Evolutionary conservation across 2,888 invertebrate species (phyloP), one percentile per base, ranked within the genome.

Genomic region (Mycalesis mineus): DNA sequence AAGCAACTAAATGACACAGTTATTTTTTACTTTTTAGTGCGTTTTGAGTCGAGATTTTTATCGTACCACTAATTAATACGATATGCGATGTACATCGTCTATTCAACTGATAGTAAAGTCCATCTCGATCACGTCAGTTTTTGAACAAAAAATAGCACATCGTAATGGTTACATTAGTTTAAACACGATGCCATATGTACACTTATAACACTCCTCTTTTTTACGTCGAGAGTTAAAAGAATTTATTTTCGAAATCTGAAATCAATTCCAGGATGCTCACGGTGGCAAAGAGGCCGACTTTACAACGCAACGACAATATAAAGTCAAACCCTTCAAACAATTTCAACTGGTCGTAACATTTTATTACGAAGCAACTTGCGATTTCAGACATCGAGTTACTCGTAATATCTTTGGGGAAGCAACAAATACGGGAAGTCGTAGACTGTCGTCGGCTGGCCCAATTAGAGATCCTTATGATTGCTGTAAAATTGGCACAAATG

Each of bases 341-440:
- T 65, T 65, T 22, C 39, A 33, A 40, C 14, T 22, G 22, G 15
- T 47, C 61, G 47, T 62, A 57, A 58, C 51, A 55, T 61, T 56
- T 58, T 61, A 63, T 58, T 48, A 55, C 55, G 37, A 44, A 55
- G 45, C 55, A 48, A 31, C 49, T 58, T 61, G 56, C 45, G 58
- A 56, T 58, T 56, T 53, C 58, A 55, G 57, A 42, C 56, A 56
- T 56, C 44, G 57, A 61, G 59, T 58, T 57, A n/a, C n/a, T n/a
- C n/a, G n/a, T n/a, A 61, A 61, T 64, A 62, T 61, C 57, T 60
- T 61, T 53, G 61, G 55, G 63, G 63, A 63, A 60, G 52, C 59
- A 56, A 57, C 45, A 61, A 61, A 64, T 64, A 59, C 58, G 58
- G 57, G 57, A 60, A 60, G 61, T 65, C 64, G 60, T 63, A 22